Evolutionary conservation across 2,113 vertebrate genomes (phyloP).

Genomic region (Dipodomys merriami): DNA sequence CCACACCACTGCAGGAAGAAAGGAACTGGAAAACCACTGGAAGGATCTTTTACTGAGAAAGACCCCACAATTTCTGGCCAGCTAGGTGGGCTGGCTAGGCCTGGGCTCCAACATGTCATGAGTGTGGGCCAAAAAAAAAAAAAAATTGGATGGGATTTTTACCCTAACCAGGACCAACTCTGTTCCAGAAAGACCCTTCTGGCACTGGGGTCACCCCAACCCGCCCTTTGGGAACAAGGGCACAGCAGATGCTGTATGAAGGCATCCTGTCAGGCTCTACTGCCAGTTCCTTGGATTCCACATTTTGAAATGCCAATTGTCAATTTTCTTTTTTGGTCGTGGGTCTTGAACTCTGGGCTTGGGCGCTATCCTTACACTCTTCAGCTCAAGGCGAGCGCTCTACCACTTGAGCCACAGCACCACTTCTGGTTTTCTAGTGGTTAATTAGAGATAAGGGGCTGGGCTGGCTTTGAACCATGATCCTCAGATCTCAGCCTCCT

Average conservation of each 20-base stretch:
- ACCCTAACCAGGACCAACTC: neutral
- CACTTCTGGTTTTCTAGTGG: too few species aligned
- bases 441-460: too few species aligned
- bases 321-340: neutral
- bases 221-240: neutral
- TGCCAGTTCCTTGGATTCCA: neutral
- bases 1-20: slow-evolving; percentile 90
- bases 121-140: neutral
- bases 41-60: neutral
- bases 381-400: too few species aligned
- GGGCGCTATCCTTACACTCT: too few species aligned
- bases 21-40: neutral
- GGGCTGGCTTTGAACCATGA: too few species aligned
- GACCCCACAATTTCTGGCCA: neutral
- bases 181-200: neutral
- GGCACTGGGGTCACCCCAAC: accelerated
- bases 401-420: too few species aligned
- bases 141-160: neutral
- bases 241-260: neutral
- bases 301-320: slow-evolving; percentile 19
- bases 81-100: neutral
- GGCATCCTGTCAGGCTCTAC: neutral
- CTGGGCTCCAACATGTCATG: neutral
- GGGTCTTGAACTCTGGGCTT: too few species aligned
- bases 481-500: too few species aligned